A percentile compares a stretch with the other conserved stretches of the same genome.
Conservation (phyloP, 2,888 invertebrate genomes). For the Sphaerophoria rueppellii region DNA sequence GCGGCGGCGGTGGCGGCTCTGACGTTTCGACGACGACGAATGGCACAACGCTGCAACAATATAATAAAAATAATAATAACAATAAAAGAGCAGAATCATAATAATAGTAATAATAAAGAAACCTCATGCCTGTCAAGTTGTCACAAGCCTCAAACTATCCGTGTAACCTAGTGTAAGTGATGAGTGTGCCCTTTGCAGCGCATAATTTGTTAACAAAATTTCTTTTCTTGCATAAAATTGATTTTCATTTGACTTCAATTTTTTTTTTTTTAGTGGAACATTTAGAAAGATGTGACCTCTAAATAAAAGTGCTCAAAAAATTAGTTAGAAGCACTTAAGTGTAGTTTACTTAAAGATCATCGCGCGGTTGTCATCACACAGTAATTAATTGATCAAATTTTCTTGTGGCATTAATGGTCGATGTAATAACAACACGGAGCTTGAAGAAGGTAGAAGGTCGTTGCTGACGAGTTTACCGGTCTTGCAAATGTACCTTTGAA, state of each 20-base stretch:
- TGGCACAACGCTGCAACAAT: slow-evolving; percentile 39
- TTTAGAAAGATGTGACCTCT: too few relatives aligned
- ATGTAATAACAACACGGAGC: slow-evolving; percentile 18
- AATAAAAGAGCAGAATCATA: slow-evolving; percentile 37
- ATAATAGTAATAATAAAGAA: slow-evolving; percentile 33
- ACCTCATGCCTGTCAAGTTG: slow-evolving; percentile 54
- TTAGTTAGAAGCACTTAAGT: slow-evolving; percentile 2
- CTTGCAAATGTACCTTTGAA: slow-evolving; percentile 50
- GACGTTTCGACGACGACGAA: background rate
- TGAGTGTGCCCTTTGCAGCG: slow-evolving; percentile 48
- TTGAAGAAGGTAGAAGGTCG: slow-evolving; percentile 65
- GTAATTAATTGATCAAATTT: slow-evolving; percentile 64
- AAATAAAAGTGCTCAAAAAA: background rate
- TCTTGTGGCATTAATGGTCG: slow-evolving; percentile 34
- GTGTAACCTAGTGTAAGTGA: slow-evolving; percentile 49
- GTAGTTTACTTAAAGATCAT: slow-evolving; percentile 44
- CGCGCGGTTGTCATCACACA: slow-evolving; percentile 16
- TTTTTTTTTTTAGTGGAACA: too few relatives aligned
- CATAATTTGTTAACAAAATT: slow-evolving; percentile 20
- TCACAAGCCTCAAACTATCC: slow-evolving; percentile 43
- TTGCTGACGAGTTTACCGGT: slow-evolving; percentile 52
- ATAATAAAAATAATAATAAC: slow-evolving; percentile 46
- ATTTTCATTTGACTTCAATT: background rate
- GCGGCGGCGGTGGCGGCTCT: background rate
- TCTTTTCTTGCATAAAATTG: slow-evolving; percentile 6